phyloP scores from a whole-genome alignment of 2,797 vertebrate genomes.

The Tachyglossus aculeatus region DNA sequence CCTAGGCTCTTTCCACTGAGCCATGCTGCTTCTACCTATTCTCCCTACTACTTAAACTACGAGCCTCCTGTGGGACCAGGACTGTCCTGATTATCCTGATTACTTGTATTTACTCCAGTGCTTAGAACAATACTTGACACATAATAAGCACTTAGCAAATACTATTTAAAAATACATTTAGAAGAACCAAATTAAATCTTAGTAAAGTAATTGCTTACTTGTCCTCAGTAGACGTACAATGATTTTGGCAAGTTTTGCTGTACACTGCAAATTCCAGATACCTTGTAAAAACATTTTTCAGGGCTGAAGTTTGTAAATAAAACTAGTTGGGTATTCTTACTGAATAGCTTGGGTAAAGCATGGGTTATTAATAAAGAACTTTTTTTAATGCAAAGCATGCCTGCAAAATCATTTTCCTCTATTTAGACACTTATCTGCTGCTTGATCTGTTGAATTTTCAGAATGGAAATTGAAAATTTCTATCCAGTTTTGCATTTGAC shows the following conservation, averaged over 20 bases:
- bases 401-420: neutral
- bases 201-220: too few species aligned
- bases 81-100: too few species aligned
- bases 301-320: constrained; percentile 14
- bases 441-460: constrained; percentile 61
- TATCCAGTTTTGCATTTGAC: constrained; percentile 50
- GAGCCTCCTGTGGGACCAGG: too few species aligned
- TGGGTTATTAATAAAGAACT: neutral
- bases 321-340: too few species aligned
- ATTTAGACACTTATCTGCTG: constrained; percentile 15
- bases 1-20: too few species aligned
- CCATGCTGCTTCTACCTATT: too few species aligned
- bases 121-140: neutral
- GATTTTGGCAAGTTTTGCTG: too few species aligned
- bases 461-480: constrained; percentile 48
- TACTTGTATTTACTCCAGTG: too few species aligned
- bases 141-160: constrained; percentile 18
- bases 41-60: too few species aligned
- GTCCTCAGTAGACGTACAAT: too few species aligned
- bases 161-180: constrained; percentile 24
- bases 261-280: too few species aligned
- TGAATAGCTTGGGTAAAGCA: constrained; percentile 25
- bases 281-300: neutral
- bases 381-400: neutral
- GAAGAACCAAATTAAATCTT: too few species aligned